Conservation (phyloP, 2,113 vertebrate genomes). For the Notothenia coriiceps region DNA sequence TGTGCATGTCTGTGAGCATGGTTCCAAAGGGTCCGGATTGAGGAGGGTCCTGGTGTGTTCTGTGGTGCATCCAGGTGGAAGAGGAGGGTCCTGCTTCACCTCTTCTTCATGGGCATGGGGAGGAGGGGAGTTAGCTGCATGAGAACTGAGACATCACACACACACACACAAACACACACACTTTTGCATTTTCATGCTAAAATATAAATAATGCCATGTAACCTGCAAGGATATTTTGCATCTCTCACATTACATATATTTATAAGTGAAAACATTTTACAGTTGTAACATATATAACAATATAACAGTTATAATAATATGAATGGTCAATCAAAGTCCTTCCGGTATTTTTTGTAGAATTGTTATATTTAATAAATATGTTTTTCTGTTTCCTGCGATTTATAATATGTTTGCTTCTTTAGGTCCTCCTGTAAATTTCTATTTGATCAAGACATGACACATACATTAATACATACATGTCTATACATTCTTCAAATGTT, state of each 20-base stretch:
- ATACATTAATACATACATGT: not conserved
- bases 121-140: not conserved
- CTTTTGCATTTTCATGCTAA: not conserved
- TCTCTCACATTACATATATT: not conserved
- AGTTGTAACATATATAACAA: too few relatives aligned
- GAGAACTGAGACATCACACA: too few relatives aligned
- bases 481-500: not conserved
- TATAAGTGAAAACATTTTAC: too few relatives aligned
- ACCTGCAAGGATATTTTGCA: not conserved
- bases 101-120: slow-evolving; percentile 4
- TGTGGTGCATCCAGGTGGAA: not conserved
- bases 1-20: slow-evolving; percentile 36
- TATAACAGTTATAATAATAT: too few relatives aligned
- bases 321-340: too few relatives aligned
- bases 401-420: not conserved
- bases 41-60: slow-evolving; percentile 18
- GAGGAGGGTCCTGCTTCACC: not conserved
- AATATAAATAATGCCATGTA: not conserved
- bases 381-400: not conserved
- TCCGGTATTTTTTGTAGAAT: not conserved
- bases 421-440: too few relatives aligned
- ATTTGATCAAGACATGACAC: not conserved
- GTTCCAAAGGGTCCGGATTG: slow-evolving; percentile 52
- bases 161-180: not conserved
- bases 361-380: not conserved